phyloP scores from a whole-genome alignment of 2,888 invertebrate species.

The Spodoptera picta region DNA sequence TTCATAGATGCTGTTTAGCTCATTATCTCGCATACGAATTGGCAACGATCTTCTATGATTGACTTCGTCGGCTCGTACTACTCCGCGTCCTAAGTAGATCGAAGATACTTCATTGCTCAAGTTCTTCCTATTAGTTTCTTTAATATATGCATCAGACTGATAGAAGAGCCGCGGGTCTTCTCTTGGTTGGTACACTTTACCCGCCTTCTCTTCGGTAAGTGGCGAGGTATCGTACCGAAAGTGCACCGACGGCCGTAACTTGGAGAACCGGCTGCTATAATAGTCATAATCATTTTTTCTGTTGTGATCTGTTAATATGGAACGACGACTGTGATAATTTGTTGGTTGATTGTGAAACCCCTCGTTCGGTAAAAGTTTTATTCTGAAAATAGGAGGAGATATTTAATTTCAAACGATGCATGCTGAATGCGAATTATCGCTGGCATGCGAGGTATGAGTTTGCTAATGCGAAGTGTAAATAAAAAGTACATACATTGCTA shows the following conservation, averaged over 20 bases:
- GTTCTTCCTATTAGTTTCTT: constrained; percentile 74
- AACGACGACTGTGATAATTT: constrained; percentile 60
- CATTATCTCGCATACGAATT: constrained; percentile 57
- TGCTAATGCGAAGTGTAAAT: constrained; percentile 43
- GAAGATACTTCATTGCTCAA: constrained; percentile 73
- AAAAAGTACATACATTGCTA: constrained; percentile 32
- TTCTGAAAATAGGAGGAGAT: constrained; percentile 63
- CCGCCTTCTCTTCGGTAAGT: constrained; percentile 64
- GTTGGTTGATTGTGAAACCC: constrained; percentile 37
- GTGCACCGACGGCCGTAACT: constrained; percentile 67
- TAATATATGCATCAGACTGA: constrained; percentile 81
- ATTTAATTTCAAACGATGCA: constrained; percentile 11
- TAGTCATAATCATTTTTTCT: constrained; percentile 78
- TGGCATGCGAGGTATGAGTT: constrained; percentile 28
- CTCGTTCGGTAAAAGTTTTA: constrained; percentile 66
- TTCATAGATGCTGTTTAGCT: constrained; percentile 57
- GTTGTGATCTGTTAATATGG: constrained; percentile 58
- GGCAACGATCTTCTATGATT: constrained; percentile 53
- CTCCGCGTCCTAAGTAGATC: constrained; percentile 76
- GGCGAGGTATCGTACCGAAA: constrained; percentile 63
- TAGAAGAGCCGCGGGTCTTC: constrained; percentile 83
- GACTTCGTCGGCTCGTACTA: constrained; percentile 66
- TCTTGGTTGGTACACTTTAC: constrained; percentile 76
- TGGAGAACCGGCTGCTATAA: constrained; percentile 75
- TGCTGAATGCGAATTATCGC: constrained; percentile 23